Percentiles rank a stretch among this genome's conserved stretches.
phyloP scores from a whole-genome alignment of 2,888 invertebrate species.

The Reticulitermes lucifugus region DNA sequence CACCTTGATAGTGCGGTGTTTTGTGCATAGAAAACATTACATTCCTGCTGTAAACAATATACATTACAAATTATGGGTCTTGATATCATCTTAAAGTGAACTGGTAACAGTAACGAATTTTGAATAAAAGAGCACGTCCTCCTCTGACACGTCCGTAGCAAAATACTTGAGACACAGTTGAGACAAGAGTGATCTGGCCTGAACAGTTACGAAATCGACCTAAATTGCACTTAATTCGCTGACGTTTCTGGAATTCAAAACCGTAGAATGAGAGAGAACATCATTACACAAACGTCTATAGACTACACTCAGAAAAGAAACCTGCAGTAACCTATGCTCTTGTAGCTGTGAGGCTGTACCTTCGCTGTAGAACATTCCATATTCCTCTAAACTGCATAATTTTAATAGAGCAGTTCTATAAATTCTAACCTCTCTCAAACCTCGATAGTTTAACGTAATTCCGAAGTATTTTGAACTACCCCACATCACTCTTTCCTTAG shows the following conservation, averaged over 20 bases:
- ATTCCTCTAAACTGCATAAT: not conserved
- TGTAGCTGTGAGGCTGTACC: not conserved
- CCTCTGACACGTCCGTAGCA: too few species aligned
- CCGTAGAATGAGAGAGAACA: not conserved
- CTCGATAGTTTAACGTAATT: slow-evolving; percentile 7
- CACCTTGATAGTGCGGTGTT: too few species aligned
- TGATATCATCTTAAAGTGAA: too few species aligned
- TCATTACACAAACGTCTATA: not conserved
- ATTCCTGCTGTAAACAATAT: too few species aligned
- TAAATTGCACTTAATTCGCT: slow-evolving; percentile 11
- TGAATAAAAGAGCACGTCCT: too few species aligned
- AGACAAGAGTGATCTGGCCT: not conserved
- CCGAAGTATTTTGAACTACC: slow-evolving; percentile 10
- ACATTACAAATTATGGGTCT: too few species aligned
- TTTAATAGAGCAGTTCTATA: not conserved
- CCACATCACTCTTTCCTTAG: not conserved
- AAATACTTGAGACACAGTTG: not conserved
- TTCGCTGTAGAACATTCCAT: not conserved
- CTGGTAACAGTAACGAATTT: too few species aligned
- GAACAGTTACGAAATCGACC: not conserved
- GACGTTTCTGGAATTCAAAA: not conserved
- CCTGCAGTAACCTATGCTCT: not conserved
- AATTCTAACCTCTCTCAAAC: not conserved
- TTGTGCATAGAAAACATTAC: too few species aligned
- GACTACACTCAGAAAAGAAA: not conserved